Evolutionary conservation across 1,140 invertebrate genomes (phyloP), one percentile per base, ranked within the genome.

Genomic region (Magallana angulata): DNA sequence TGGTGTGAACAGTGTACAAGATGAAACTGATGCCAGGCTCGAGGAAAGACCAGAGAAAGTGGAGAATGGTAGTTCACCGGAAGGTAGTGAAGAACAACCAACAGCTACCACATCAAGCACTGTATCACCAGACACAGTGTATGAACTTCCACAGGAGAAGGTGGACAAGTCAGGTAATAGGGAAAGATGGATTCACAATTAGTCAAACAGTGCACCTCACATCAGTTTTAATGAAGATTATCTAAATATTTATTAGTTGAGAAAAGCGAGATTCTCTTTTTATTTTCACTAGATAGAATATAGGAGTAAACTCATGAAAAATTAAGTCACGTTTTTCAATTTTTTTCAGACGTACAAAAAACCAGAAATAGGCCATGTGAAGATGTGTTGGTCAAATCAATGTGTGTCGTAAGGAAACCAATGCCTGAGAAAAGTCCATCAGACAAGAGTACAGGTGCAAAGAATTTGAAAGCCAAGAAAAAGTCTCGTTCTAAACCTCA

Each of bases 311-410:
- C 36, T 48, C 36, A 48, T 5, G 5, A 4, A 48, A 48, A 48
- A 48, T 0, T 48, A 48, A 4, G 5, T 48, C 36, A 48, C 5
- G 1, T 24, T 36, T 64, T 16, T n/a, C 3, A 60, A 24, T 18
- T 14, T 84, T 87, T 84, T 91, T 7, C 82, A 90, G 91, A 91
- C 68, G 58, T 76, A 57, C 60, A 30, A 2, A 84, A 86, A 57
- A 90, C 76, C 7, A 76, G 89, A 36, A 87, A 90, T 30, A 87
- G 93, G 84, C 94, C 94, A 7, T 93, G 93, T 87, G 91, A 94
- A 84, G 94, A 94, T 88, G 86, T 94, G 1, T 60, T 87, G 64
- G 93, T 94, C 4, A 91, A 92, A 57, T 92, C 94, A 18, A 81
- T 94, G 48, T 93, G 94, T 90, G 82, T 94, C 18, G 89, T 92